phyloP scores from a whole-genome alignment of 2,888 invertebrate genomes.

The Clivina fossor region DNA sequence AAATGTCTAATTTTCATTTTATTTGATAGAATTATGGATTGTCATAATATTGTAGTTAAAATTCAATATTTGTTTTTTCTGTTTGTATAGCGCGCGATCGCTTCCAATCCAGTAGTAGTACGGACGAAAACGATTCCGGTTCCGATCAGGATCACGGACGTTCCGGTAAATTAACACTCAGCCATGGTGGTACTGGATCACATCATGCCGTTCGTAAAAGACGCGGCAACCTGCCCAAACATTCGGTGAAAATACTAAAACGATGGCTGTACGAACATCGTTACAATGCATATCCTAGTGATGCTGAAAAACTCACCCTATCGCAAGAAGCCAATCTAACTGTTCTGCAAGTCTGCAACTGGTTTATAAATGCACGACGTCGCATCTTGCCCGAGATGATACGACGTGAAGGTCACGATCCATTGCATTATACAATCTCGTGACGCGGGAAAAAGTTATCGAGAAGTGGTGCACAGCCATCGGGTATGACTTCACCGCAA shows the following conservation, averaged over 20 bases:
- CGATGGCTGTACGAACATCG: constrained; percentile 93
- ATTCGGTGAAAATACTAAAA: constrained; percentile 88
- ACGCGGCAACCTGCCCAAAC: constrained; percentile 88
- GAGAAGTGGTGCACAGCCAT: constrained; percentile 48
- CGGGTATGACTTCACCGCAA: constrained; percentile 31
- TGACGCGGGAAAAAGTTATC: constrained; percentile 81
- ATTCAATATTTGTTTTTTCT: too few species aligned
- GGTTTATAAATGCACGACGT: constrained; percentile 94
- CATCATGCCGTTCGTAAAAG: constrained; percentile 68
- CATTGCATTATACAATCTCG: constrained; percentile 88
- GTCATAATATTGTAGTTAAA: too few species aligned
- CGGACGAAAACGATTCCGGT: constrained; percentile 70
- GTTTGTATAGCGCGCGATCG: constrained; percentile 61
- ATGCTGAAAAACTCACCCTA: constrained; percentile 84
- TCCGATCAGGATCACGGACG: constrained; percentile 53
- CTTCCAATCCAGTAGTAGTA: constrained; percentile 69
- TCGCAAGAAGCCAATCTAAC: constrained; percentile 86
- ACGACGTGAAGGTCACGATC: constrained; percentile 88
- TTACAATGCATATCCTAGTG: constrained; percentile 93
- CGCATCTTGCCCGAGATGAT: constrained; percentile 93
- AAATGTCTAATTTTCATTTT: too few species aligned
- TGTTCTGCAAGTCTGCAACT: constrained; percentile 90
- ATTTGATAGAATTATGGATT: too few species aligned
- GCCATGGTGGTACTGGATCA: constrained; percentile 48
- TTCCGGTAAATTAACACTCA: constrained; percentile 47